Evolutionary conservation across 2,888 invertebrate genomes (phyloP).

Genomic region (Brachylomia viminalis): DNA sequence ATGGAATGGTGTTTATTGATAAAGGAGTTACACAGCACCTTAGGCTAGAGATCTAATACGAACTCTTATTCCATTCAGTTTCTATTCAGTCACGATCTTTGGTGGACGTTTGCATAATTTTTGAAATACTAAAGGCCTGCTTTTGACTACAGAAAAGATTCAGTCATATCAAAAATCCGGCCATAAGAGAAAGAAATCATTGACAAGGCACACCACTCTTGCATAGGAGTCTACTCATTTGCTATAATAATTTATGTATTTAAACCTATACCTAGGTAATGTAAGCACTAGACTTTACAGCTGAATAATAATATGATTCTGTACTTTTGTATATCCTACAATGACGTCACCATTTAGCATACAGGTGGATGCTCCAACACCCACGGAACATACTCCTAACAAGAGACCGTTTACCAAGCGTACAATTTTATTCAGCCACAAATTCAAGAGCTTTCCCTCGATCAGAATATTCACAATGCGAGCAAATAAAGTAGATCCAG

Average conservation of each 20-base stretch:
- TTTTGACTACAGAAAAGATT: neutral
- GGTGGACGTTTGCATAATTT: no score
- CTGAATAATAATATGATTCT: neutral
- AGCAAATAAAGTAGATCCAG: slow-evolving; percentile 53
- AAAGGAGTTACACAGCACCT: no score
- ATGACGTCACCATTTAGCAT: slow-evolving; percentile 23
- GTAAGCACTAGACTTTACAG: slow-evolving; percentile 6
- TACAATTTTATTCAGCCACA: slow-evolving; percentile 30
- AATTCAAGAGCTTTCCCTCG: slow-evolving; percentile 30
- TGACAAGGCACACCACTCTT: neutral
- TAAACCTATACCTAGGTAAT: neutral
- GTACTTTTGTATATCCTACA: neutral
- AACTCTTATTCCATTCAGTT: neutral
- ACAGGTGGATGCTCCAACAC: slow-evolving; percentile 24
- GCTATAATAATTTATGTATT: neutral
- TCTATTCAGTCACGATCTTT: neutral
- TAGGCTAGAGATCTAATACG: neutral
- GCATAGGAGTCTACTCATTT: neutral
- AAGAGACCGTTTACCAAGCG: slow-evolving; percentile 18
- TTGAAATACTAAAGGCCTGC: neutral
- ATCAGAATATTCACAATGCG: slow-evolving; percentile 50
- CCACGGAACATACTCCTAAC: slow-evolving; percentile 5
- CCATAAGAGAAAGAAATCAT: neutral
- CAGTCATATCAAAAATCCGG: neutral
- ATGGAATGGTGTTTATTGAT: neutral